These are phyloP conservation scores for Clostera curtula DNA, from an alignment of 2,888 invertebrate species.

Conservation along the genomic window DNA sequence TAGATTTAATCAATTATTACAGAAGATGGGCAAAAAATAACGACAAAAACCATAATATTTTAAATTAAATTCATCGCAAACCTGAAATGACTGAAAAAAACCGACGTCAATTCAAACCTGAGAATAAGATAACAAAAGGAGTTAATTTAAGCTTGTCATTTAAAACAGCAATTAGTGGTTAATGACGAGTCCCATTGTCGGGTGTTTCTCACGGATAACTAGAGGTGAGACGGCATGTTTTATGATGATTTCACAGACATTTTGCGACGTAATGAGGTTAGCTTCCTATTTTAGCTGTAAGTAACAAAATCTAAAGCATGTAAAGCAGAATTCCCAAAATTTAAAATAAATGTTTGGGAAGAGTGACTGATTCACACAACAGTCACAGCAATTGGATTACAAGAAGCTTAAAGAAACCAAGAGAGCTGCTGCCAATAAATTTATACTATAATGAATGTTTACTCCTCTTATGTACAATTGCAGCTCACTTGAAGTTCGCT, in stretches of 20 bases:
- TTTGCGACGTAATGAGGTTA: slow-evolving; percentile 29
- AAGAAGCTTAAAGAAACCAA: too few species aligned
- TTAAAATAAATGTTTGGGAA: too few species aligned
- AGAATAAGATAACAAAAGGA: slow-evolving; percentile 28
- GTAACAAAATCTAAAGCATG: neutral
- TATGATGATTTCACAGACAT: slow-evolving; percentile 18
- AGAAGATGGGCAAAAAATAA: slow-evolving; percentile 10
- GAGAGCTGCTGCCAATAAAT: too few species aligned
- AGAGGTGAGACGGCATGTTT: slow-evolving; percentile 20
- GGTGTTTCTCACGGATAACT: slow-evolving; percentile 38
- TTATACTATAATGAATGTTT: too few species aligned
- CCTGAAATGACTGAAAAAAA: slow-evolving; percentile 10
- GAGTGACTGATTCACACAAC: too few species aligned
- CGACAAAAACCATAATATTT: slow-evolving; percentile 2
- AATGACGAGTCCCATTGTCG: slow-evolving; percentile 41
- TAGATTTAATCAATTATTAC: too few species aligned
- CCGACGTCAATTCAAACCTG: slow-evolving; percentile 17
- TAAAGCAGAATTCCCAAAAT: too few species aligned
- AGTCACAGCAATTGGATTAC: too few species aligned
- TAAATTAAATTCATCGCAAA: slow-evolving; percentile 7
- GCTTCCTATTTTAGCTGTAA: slow-evolving; percentile 16
- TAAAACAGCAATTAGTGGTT: slow-evolving; percentile 36
- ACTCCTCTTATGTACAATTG: too few species aligned
- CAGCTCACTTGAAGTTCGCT: too few species aligned
- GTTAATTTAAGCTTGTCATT: slow-evolving; percentile 38